A percentile compares a stretch with the other conserved stretches of the same genome.
These are phyloP conservation scores for Morpho helenor DNA, from an alignment of 2,888 invertebrate genomes.

Conservation along the genomic window DNA sequence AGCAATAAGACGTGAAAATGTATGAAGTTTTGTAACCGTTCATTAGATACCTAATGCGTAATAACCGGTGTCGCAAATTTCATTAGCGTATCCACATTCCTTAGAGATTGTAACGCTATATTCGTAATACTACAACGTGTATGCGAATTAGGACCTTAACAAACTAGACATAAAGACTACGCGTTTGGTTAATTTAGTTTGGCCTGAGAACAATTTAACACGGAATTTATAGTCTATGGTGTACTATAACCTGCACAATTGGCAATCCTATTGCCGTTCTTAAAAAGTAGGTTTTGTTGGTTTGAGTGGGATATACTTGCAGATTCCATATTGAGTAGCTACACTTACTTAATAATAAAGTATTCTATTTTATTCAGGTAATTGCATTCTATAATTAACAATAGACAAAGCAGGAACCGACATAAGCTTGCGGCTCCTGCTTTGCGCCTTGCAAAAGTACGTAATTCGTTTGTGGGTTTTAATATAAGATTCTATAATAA, in stretches of 20 bases:
- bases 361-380: not conserved
- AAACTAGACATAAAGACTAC: conserved; percentile 7
- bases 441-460: no score
- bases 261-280: conserved; percentile 32
- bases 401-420: no score
- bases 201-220: conserved; percentile 12
- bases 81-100: conserved; percentile 24
- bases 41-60: conserved; percentile 9
- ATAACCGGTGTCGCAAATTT: conserved; percentile 22
- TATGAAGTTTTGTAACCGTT: not conserved
- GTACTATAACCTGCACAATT: conserved; percentile 32
- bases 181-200: not conserved
- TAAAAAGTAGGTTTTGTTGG: conserved; percentile 22
- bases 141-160: conserved; percentile 6
- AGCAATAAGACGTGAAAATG: not conserved
- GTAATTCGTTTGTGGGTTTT: no score
- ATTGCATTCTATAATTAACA: no score
- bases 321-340: not conserved
- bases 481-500: no score
- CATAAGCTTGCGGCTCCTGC: no score
- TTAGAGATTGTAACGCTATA: conserved; percentile 17
- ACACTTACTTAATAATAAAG: not conserved
- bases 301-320: conserved; percentile 34
- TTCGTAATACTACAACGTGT: conserved; percentile 7
- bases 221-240: conserved; percentile 19